Evolutionary conservation across 2,113 vertebrate species (phyloP), one percentile per base, ranked within the genome.

Genomic region (Entelurus aequoreus): DNA sequence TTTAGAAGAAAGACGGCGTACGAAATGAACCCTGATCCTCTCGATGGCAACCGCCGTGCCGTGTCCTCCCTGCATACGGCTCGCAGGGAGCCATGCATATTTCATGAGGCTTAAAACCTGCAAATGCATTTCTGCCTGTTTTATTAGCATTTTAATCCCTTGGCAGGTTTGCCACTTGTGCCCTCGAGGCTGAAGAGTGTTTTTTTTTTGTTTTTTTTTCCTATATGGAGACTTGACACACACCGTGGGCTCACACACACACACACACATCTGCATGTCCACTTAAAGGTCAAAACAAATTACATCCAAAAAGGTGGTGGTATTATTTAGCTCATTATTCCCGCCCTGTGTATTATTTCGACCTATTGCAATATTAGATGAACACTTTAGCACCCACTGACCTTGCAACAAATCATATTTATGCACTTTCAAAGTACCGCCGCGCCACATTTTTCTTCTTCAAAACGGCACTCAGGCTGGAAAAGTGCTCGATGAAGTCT

Each of bases 111-210:
- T 88, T 85, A 84, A 84, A 72, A 57, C 55, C 66, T 74, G 74
- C 63, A 87, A 87, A 82, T 77, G 81, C 80, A 85, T 86, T 86
- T 65, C 74, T 76, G 78, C 76, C 78, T 78, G 74, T 83, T 86
- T 87, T 86, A 86, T 90, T 88, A 84, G 79, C 84, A 89, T 90
- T 89, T 88, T 86, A 89, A 89, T 89, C 80, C 87, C 66, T 71
- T 63, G 69, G 68, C 78, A 73, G 77, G 72, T 76, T 77, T 68
- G 64, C 62, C 37, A 54, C 70, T 69, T 54, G 50, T 48, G 66
- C 68, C 77, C 74, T 21, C 61, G 28, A 11, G 65, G 61, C 53
- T 71, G 57, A 68, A 15, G 53, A 76, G 50, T 44, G 49, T 62
- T 14, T 68, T 60, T 40, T 77, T 77, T 79, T 28, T 3, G 1